A percentile compares a stretch with the other conserved stretches of the same genome.
These are phyloP conservation scores for Lytechinus pictus DNA, from an alignment of 35 echinoderm and acorn worm genomes.

Conservation along the genomic window DNA sequence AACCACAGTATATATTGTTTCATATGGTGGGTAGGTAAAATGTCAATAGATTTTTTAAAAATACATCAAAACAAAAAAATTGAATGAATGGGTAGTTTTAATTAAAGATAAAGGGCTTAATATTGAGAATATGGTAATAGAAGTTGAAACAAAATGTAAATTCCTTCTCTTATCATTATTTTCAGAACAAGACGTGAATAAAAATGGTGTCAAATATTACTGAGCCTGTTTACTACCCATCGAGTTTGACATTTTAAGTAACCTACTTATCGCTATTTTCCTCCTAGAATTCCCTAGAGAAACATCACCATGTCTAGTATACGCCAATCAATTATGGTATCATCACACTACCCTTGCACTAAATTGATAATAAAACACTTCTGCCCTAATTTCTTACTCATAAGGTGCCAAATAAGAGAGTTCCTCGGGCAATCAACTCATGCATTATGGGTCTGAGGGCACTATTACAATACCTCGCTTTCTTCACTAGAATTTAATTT, in stretches of 20 bases:
- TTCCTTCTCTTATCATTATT: no score
- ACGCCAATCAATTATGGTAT: slow-evolving; percentile 1
- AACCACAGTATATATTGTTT: no score
- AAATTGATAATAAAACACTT: slow-evolving; percentile 21
- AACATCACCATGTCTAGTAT: neutral
- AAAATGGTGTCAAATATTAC: neutral
- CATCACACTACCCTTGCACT: neutral
- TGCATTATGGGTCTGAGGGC: neutral
- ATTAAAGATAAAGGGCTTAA: neutral
- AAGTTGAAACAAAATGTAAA: no score
- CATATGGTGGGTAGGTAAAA: no score
- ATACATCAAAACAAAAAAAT: neutral
- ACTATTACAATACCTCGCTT: neutral
- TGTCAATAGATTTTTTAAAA: no score
- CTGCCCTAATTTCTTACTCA: slow-evolving; percentile 34
- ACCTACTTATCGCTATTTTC: neutral
- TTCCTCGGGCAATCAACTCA: slow-evolving; percentile 24
- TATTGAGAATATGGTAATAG: no score
- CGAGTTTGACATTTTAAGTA: neutral
- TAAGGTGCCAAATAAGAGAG: neutral
- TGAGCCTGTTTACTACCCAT: neutral
- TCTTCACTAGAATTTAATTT: neutral
- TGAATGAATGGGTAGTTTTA: neutral
- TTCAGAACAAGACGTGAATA: neutral
- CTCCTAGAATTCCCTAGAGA: slow-evolving; percentile 10